A percentile compares a stretch with the other conserved stretches of the same genome.
Conservation (phyloP, 2,797 vertebrate genomes). For the Acanthurus leucopareius region DNA sequence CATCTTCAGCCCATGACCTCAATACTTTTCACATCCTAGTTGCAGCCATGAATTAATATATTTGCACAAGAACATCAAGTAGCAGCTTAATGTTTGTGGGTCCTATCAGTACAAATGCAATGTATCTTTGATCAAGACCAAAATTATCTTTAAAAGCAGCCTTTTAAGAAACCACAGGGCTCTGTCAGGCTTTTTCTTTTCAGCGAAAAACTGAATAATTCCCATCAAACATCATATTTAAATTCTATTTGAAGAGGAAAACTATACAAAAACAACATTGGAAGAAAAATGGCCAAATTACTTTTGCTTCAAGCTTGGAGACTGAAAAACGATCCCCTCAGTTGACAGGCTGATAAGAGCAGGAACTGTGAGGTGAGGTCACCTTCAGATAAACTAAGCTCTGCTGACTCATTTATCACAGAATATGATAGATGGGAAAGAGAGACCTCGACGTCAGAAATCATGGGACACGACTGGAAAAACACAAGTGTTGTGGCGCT, state of each 20-base stretch:
- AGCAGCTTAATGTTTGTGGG: not conserved
- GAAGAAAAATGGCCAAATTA: conserved; percentile 15
- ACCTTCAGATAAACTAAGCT: conserved; percentile 65
- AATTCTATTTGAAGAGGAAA: conserved; percentile 27
- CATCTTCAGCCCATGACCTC: not conserved
- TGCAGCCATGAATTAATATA: not conserved
- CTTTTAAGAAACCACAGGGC: not conserved
- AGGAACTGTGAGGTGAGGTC: conserved; percentile 53
- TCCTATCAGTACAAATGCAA: not conserved
- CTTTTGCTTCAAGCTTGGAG: conserved; percentile 32
- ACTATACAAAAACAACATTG: not conserved
- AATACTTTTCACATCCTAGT: too few species aligned
- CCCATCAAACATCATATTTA: conserved; percentile 1
- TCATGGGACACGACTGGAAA: not conserved
- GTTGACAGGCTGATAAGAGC: conserved; percentile 56
- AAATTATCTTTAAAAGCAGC: not conserved
- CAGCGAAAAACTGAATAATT: conserved; percentile 9
- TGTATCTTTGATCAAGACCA: not conserved
- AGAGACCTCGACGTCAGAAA: conserved; percentile 34
- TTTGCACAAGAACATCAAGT: not conserved
- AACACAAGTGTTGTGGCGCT: conserved; percentile 22
- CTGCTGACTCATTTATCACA: conserved; percentile 61
- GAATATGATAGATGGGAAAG: conserved; percentile 48
- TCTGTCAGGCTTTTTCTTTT: not conserved
- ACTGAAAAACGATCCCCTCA: conserved; percentile 48